Conservation (phyloP, 2,797 vertebrate species). For the Varecia variegata region DNA sequence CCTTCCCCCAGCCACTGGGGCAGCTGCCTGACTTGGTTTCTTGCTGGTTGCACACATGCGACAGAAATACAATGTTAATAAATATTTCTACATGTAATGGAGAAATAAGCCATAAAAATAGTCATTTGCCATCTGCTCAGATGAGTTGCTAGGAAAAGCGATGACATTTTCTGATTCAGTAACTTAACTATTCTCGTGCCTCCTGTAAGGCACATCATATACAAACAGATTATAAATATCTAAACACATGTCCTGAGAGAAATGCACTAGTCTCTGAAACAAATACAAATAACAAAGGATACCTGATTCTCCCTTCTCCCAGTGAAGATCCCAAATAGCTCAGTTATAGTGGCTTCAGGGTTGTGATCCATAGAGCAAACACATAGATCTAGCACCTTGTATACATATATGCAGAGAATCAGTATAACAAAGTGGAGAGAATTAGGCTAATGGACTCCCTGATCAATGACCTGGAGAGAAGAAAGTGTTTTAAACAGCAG, state of each 20-base stretch:
- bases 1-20: background rate
- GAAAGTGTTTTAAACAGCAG: background rate
- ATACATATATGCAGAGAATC: background rate
- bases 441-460: background rate
- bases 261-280: background rate
- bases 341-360: background rate
- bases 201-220: background rate
- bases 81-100: constrained; percentile 53
- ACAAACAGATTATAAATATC: constrained; percentile 31
- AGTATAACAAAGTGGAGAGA: background rate
- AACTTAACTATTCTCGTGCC: constrained; percentile 36
- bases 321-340: background rate
- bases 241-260: background rate
- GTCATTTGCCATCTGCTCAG: constrained; percentile 51
- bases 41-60: background rate
- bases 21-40: background rate
- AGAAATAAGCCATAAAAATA: constrained; percentile 62
- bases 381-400: accelerated
- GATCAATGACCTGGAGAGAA: background rate
- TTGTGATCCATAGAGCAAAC: background rate
- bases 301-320: background rate
- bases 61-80: constrained; percentile 66
- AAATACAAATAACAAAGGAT: background rate
- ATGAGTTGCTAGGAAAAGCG: constrained; percentile 19
- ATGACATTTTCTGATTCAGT: constrained; percentile 59